Evolutionary conservation across 2,113 vertebrate genomes (phyloP).

Genomic region (Rhabdornis inornatus): DNA sequence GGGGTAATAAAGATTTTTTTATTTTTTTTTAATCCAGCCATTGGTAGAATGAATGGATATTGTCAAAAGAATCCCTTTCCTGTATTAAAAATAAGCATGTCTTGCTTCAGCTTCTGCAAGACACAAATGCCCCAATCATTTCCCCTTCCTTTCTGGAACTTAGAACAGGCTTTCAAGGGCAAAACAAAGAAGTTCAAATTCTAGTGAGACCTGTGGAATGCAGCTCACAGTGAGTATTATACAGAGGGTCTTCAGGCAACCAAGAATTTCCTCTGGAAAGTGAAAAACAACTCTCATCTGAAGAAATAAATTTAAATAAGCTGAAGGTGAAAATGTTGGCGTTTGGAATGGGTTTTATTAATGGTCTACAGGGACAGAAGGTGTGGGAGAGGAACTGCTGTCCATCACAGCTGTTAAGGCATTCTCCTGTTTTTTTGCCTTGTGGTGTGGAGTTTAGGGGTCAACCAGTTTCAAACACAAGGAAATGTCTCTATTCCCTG

Average conservation of each 20-base stretch:
- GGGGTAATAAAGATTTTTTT: conserved; percentile 10
- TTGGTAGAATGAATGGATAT: conserved; percentile 24
- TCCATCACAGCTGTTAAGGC: background rate
- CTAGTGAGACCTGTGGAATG: conserved; percentile 49
- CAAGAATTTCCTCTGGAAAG: conserved; percentile 33
- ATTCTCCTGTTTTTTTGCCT: background rate
- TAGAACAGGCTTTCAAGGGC: background rate
- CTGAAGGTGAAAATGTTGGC: conserved; percentile 6
- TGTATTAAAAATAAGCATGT: conserved; percentile 42
- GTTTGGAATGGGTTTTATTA: background rate
- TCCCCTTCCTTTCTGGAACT: conserved; percentile 27
- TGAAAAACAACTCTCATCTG: background rate
- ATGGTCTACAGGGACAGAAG: background rate
- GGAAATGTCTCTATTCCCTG: background rate
- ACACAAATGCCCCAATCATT: background rate
- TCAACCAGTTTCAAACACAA: background rate
- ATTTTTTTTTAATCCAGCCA: background rate
- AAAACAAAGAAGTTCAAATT: conserved; percentile 18
- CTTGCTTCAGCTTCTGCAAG: conserved; percentile 24
- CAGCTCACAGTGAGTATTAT: background rate
- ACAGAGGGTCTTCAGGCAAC: conserved; percentile 14
- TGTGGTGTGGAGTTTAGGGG: background rate
- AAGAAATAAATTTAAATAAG: conserved; percentile 39
- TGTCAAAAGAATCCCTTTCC: conserved; percentile 48
- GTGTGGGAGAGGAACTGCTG: background rate